phyloP scores from a whole-genome alignment of 1,140 invertebrate genomes.

The Helicoverpa zea region DNA sequence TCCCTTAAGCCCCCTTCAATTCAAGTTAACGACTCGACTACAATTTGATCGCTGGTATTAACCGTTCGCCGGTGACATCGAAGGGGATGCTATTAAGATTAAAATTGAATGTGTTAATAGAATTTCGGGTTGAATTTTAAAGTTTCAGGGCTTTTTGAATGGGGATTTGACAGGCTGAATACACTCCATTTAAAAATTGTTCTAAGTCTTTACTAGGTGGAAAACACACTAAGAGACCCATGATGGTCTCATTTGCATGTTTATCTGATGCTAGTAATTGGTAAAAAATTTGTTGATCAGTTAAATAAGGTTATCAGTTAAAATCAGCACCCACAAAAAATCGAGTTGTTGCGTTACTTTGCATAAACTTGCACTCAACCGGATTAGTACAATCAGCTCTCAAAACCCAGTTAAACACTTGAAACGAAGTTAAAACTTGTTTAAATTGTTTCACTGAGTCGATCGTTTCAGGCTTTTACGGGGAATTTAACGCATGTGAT shows the following conservation, averaged over 20 bases:
- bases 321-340: not conserved
- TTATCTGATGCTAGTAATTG: too few relatives aligned
- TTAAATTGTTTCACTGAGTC: not conserved
- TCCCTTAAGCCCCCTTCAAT: constrained; percentile 48
- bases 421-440: not conserved
- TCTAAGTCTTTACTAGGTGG: too few relatives aligned
- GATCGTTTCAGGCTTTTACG: not conserved
- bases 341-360: not conserved
- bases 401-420: not conserved
- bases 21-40: constrained; percentile 46
- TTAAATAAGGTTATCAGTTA: not conserved
- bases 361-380: not conserved
- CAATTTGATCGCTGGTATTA: constrained; percentile 43
- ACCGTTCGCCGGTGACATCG: constrained; percentile 29
- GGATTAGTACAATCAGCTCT: not conserved
- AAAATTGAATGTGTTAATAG: constrained; percentile 48
- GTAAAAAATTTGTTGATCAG: too few relatives aligned
- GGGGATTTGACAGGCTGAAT: too few relatives aligned
- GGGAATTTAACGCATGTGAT: not conserved
- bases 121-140: constrained; percentile 30
- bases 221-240: too few relatives aligned
- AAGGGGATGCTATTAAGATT: constrained; percentile 44
- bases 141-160: not conserved
- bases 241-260: too few relatives aligned
- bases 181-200: too few relatives aligned